Evolutionary conservation across 2,113 vertebrate species (phyloP).

Genomic region (Butorides virescens): DNA sequence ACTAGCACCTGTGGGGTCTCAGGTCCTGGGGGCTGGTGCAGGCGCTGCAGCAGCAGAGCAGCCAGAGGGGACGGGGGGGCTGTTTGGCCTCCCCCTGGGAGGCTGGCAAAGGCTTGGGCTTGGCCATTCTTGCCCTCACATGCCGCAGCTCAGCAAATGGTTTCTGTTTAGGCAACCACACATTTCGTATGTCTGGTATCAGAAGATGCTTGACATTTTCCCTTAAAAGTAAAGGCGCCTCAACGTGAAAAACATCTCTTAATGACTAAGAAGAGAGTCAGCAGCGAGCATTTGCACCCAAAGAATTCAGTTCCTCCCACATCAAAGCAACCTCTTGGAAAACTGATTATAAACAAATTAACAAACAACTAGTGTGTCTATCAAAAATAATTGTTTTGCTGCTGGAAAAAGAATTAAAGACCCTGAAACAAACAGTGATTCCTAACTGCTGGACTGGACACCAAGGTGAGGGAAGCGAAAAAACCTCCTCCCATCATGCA

Average conservation of each 20-base stretch:
- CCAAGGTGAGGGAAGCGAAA: background rate
- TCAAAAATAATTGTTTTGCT: slow-evolving; percentile 29
- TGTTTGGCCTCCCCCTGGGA: background rate
- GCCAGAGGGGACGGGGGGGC: background rate
- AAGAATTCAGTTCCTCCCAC: slow-evolving; percentile 42
- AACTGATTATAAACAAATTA: slow-evolving; percentile 51
- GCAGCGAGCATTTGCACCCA: background rate
- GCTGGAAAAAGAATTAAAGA: background rate
- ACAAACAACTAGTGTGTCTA: slow-evolving; percentile 1
- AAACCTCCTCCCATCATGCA: background rate
- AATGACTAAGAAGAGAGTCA: slow-evolving; percentile 45
- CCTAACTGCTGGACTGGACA: background rate
- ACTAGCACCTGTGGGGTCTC: background rate
- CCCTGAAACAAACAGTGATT: background rate
- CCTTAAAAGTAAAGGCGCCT: slow-evolving; percentile 12
- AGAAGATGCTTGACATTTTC: slow-evolving; percentile 17
- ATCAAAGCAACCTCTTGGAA: slow-evolving; percentile 30
- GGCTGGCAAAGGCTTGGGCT: background rate
- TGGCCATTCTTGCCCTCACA: background rate
- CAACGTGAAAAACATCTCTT: slow-evolving; percentile 8
- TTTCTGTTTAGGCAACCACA: background rate
- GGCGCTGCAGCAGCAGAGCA: background rate
- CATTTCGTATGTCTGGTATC: background rate
- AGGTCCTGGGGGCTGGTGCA: background rate
- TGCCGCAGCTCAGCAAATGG: background rate